Evolutionary conservation across 2,888 invertebrate species (phyloP).

Genomic region (Plagodis dolabraria): DNA sequence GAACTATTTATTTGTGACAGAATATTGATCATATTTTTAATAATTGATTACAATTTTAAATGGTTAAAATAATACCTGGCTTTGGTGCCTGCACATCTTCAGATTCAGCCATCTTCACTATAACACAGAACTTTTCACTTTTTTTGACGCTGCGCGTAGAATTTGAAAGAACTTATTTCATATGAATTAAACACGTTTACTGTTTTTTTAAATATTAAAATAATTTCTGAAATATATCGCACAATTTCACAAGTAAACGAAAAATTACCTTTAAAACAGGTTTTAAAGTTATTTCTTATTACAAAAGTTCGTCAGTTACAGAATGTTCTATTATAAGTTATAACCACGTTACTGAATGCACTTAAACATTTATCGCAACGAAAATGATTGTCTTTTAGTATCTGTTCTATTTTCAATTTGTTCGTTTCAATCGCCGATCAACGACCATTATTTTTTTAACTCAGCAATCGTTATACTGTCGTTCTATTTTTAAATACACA

Average conservation of each 20-base stretch:
- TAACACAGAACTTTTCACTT: slow-evolving; percentile 35
- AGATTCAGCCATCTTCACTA: slow-evolving; percentile 50
- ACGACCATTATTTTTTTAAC: too few species aligned
- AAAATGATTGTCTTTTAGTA: not conserved
- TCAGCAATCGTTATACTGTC: not conserved
- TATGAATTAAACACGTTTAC: not conserved
- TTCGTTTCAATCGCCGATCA: too few species aligned
- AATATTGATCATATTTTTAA: too few species aligned
- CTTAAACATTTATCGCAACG: not conserved
- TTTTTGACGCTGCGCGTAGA: slow-evolving; percentile 4
- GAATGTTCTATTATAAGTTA: not conserved
- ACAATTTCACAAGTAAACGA: too few species aligned
- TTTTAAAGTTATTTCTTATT: too few species aligned
- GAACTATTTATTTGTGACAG: too few species aligned
- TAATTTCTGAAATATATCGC: too few species aligned
- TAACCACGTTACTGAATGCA: not conserved
- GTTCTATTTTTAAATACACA: not conserved
- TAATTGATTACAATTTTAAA: too few species aligned
- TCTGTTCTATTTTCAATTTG: not conserved
- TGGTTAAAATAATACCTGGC: slow-evolving; percentile 39
- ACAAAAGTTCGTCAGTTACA: too few species aligned
- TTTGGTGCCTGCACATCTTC: slow-evolving; percentile 45
- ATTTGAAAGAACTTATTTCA: not conserved
- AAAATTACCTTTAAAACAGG: too few species aligned
- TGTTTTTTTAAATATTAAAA: too few species aligned